Evolutionary conservation across 2,797 vertebrate species (phyloP).

Genomic region (Gallinago stenura): DNA sequence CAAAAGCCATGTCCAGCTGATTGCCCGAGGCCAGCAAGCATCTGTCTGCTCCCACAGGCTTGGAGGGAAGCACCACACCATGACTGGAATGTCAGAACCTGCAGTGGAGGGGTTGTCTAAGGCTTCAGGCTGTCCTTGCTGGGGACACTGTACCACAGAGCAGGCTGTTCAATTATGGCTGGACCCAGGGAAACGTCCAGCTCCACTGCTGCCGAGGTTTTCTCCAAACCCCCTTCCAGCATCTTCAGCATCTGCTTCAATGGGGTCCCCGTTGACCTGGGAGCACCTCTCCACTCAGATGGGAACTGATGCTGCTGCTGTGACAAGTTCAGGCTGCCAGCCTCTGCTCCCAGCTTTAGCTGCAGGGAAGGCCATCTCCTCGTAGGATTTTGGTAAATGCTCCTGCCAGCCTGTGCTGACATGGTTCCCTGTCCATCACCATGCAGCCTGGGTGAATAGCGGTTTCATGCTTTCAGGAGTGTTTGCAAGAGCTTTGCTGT

Average conservation of each 20-base stretch:
- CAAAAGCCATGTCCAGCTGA: neutral
- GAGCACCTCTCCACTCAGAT: rapidly evolving
- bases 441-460: neutral
- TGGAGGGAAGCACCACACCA: neutral
- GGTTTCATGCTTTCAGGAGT: rapidly evolving
- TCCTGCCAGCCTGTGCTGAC: neutral
- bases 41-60: neutral
- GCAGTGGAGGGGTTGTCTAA: neutral
- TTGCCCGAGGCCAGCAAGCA: rapidly evolving
- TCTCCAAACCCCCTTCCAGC: neutral
- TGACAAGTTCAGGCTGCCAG: neutral
- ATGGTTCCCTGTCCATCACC: neutral
- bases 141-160: rapidly evolving
- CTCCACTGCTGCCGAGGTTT: neutral
- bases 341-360: neutral
- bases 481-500: neutral
- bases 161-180: neutral
- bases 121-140: neutral
- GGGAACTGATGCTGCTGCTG: neutral
- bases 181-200: neutral
- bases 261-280: neutral
- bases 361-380: neutral
- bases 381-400: neutral
- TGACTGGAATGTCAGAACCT: rapidly evolving
- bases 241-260: neutral